Conservation (phyloP, 2,888 invertebrate genomes). For the Automeris io region DNA sequence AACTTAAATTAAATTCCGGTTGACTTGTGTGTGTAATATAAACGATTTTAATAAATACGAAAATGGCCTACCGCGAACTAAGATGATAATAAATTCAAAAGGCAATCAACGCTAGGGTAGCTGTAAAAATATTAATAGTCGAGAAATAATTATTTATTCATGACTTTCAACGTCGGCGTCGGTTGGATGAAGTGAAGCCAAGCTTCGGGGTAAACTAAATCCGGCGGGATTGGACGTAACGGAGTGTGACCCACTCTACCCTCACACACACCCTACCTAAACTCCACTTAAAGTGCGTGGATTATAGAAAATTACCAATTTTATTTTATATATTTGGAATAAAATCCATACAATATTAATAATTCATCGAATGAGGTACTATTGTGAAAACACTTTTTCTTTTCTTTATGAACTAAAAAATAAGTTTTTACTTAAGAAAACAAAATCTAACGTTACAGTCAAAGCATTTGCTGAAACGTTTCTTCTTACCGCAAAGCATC, state of each 20-base stretch:
- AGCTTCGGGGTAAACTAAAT: slow-evolving; percentile 45
- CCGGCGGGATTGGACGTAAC: slow-evolving; percentile 37
- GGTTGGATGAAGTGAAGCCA: slow-evolving; percentile 32
- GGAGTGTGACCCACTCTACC: slow-evolving; percentile 17
- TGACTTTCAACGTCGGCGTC: slow-evolving; percentile 49
- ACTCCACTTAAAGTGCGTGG: slow-evolving; percentile 21
- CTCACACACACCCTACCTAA: slow-evolving; percentile 14
- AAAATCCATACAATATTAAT: slow-evolving; percentile 1
- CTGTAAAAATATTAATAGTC: slow-evolving; percentile 75
- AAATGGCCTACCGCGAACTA: slow-evolving; percentile 68
- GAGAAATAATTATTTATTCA: slow-evolving; percentile 75
- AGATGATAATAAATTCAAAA: slow-evolving; percentile 74
- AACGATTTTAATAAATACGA: slow-evolving; percentile 77
- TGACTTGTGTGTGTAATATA: slow-evolving; percentile 56
- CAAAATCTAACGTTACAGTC: too few species aligned
- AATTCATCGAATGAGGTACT: not conserved
- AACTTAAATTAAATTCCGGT: slow-evolving; percentile 63
- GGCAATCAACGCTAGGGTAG: slow-evolving; percentile 74
- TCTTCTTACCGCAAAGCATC: too few species aligned
- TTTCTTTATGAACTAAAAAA: too few species aligned
- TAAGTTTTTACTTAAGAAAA: too few species aligned
- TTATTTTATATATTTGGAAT: slow-evolving; percentile 11
- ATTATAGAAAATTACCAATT: slow-evolving; percentile 20
- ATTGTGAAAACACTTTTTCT: too few species aligned
- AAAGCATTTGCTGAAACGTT: too few species aligned